Evolutionary conservation across 2,888 invertebrate species (phyloP).

Genomic region (Clitarchus hookeri): DNA sequence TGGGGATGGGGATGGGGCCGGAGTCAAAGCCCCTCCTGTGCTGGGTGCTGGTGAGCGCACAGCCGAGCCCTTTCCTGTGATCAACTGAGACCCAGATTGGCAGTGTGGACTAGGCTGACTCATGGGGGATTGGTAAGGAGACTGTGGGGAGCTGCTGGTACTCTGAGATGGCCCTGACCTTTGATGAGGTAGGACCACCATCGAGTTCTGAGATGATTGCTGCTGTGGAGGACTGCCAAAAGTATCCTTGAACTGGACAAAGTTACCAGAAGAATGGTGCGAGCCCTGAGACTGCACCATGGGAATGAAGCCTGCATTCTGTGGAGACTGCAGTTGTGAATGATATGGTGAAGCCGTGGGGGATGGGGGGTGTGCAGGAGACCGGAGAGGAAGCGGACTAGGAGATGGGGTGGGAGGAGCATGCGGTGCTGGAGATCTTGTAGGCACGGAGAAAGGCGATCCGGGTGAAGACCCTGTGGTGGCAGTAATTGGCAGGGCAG

Average conservation of each 20-base stretch:
- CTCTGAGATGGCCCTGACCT: constrained; percentile 11
- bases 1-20: constrained; percentile 40
- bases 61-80: not conserved
- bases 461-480: constrained; percentile 36
- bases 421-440: constrained; percentile 38
- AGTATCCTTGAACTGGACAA: constrained; percentile 30
- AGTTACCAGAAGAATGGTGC: not conserved
- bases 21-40: constrained; percentile 38
- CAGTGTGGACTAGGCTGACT: constrained; percentile 25
- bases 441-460: constrained; percentile 40
- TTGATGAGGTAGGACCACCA: constrained; percentile 33
- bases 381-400: constrained; percentile 39
- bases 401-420: constrained; percentile 42
- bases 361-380: constrained; percentile 41
- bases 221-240: not conserved
- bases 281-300: constrained; percentile 21
- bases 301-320: constrained; percentile 28
- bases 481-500: constrained; percentile 29
- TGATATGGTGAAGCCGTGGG: constrained; percentile 39
- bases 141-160: constrained; percentile 26
- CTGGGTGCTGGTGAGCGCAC: constrained; percentile 16
- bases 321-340: constrained; percentile 38
- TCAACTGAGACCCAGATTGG: constrained; percentile 16
- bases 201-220: constrained; percentile 20
- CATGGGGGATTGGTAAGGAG: constrained; percentile 32